Evolutionary conservation across 2,113 vertebrate species (phyloP).

Genomic region (Edolisoma coerulescens): DNA sequence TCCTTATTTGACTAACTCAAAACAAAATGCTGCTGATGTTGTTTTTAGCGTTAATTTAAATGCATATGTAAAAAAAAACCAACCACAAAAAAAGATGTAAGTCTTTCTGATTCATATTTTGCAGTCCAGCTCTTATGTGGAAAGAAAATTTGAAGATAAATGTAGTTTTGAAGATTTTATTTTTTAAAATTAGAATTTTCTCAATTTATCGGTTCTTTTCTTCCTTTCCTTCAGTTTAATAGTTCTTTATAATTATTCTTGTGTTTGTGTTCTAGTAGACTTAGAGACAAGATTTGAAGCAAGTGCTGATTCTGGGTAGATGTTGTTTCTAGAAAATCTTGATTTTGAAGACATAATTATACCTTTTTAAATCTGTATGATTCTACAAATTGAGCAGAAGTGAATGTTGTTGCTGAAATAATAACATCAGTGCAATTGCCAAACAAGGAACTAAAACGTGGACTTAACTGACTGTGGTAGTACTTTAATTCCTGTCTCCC

Average conservation of each 20-base stretch:
- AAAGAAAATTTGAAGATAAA: neutral
- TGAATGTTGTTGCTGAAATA: neutral
- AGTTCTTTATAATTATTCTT: neutral
- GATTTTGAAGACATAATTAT: neutral
- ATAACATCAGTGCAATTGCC: neutral
- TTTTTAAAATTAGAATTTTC: neutral
- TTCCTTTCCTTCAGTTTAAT: neutral
- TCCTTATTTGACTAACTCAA: slow-evolving; percentile 58
- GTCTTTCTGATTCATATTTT: neutral
- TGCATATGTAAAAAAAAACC: neutral
- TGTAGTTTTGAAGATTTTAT: neutral
- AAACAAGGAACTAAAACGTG: neutral
- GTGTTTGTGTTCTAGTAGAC: neutral
- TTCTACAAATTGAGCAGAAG: neutral
- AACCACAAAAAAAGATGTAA: neutral
- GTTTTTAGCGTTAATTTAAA: slow-evolving; percentile 51
- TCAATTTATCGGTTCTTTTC: neutral
- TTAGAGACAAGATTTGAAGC: neutral
- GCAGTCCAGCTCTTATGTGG: neutral
- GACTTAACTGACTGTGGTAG: neutral
- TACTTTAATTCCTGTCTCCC: neutral
- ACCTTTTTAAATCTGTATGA: neutral
- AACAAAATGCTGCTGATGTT: slow-evolving; percentile 56
- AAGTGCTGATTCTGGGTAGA: neutral
- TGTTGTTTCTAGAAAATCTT: neutral